A percentile compares a stretch with the other conserved stretches of the same genome.
Conservation (phyloP, 1,140 invertebrate genomes). For the Drosophila obscura region DNA sequence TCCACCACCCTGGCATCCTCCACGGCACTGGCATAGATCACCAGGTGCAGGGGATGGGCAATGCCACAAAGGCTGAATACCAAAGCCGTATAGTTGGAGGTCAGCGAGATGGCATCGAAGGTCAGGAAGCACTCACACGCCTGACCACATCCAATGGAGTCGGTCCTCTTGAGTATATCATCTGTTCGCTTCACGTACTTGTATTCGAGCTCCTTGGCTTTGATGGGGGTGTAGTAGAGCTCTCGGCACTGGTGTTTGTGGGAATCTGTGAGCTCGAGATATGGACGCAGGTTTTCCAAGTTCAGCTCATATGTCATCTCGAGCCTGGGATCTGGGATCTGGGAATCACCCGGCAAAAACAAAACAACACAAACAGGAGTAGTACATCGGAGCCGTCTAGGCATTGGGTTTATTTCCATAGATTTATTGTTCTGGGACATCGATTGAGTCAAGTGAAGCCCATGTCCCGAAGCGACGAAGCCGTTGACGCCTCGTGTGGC, state of each 20-base stretch:
- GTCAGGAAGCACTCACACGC: constrained; percentile 43
- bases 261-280: background rate
- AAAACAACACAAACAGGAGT: too few species aligned
- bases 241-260: background rate
- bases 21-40: constrained; percentile 35
- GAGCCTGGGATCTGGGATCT: background rate
- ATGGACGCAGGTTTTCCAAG: constrained; percentile 13
- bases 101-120: constrained; percentile 34
- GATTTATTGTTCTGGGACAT: too few species aligned
- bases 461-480: too few species aligned
- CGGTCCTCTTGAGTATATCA: background rate
- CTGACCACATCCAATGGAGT: background rate
- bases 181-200: constrained; percentile 43
- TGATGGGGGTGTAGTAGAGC: too few species aligned
- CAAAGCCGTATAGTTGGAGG: constrained; percentile 22
- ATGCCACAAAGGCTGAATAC: constrained; percentile 43
- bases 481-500: too few species aligned
- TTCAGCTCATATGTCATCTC: constrained; percentile 6
- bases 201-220: constrained; percentile 1
- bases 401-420: too few species aligned
- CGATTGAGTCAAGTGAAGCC: too few species aligned
- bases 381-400: too few species aligned
- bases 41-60: constrained; percentile 20
- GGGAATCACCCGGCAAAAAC: too few species aligned
- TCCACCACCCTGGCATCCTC: constrained; percentile 29